A percentile compares a stretch with the other conserved stretches of the same genome.
Evolutionary conservation across 1,140 invertebrate species (phyloP).

Genomic region (Rhizoglyphus robini): DNA sequence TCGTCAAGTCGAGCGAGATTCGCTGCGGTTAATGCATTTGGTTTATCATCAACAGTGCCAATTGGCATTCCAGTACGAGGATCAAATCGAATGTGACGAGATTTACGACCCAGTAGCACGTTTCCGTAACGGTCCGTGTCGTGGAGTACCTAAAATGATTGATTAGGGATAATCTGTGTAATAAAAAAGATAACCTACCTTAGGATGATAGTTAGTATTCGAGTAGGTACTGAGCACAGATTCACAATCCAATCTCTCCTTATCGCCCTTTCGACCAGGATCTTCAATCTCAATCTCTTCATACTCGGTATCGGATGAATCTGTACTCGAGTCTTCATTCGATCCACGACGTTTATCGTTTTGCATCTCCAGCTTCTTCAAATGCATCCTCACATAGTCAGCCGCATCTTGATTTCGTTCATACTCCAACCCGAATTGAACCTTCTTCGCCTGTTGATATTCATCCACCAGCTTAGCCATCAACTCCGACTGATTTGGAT

Average conservation of each 20-base stretch:
- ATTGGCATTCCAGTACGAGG: constrained; percentile 32
- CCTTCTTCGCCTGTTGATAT: constrained; percentile 14
- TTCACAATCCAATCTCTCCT: constrained; percentile 25
- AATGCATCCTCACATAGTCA: constrained; percentile 6
- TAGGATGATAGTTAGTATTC: constrained; percentile 73
- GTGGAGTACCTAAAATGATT: constrained; percentile 56
- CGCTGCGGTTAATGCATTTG: not conserved
- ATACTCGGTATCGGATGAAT: constrained; percentile 13
- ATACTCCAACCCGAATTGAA: not conserved
- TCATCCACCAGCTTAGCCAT: constrained; percentile 14
- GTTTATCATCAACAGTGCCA: not conserved
- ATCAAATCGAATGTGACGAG: constrained; percentile 37
- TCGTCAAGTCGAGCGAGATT: not conserved
- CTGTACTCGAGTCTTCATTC: not conserved
- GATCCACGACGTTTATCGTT: not conserved
- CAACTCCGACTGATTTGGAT: constrained; percentile 16
- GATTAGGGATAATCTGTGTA: constrained; percentile 38
- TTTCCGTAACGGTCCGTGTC: constrained; percentile 46
- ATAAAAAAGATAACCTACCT: constrained; percentile 49
- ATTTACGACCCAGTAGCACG: constrained; percentile 41
- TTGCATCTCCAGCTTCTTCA: not conserved
- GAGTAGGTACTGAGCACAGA: constrained; percentile 51
- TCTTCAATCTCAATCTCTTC: constrained; percentile 16
- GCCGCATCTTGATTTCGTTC: not conserved
- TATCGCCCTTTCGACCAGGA: constrained; percentile 4